Conservation (phyloP, 2,888 invertebrate species). For the Agrypnus murinus region DNA sequence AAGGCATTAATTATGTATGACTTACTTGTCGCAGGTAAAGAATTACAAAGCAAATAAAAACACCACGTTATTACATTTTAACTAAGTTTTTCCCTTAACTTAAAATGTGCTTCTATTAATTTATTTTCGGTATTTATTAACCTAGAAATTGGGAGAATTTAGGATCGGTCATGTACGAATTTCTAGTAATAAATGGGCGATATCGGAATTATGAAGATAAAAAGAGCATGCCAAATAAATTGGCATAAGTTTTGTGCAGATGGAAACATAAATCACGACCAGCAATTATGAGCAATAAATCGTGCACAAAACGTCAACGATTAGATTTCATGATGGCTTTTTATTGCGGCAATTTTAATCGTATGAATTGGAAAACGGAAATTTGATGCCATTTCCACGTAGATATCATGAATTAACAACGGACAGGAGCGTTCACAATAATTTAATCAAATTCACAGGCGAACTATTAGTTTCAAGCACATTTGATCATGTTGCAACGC, state of each 20-base stretch:
- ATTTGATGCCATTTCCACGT: constrained; percentile 45
- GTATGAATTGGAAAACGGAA: constrained; percentile 51
- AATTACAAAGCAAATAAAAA: background rate
- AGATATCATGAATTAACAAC: constrained; percentile 40
- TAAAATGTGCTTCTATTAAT: too few species aligned
- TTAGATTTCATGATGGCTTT: constrained; percentile 50
- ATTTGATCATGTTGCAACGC: constrained; percentile 12
- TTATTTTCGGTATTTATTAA: background rate
- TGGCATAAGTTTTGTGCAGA: constrained; percentile 43
- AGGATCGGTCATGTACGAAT: too few species aligned
- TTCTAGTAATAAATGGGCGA: constrained; percentile 9
- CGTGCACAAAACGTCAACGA: constrained; percentile 48
- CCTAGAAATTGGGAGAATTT: too few species aligned
- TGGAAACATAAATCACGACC: constrained; percentile 43
- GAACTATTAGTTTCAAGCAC: constrained; percentile 31
- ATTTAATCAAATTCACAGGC: constrained; percentile 34
- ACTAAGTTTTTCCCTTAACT: too few species aligned
- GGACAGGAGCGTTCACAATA: constrained; percentile 29
- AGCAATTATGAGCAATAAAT: constrained; percentile 50
- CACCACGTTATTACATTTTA: too few species aligned
- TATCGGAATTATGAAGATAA: constrained; percentile 28
- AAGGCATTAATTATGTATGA: background rate
- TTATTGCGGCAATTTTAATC: constrained; percentile 50
- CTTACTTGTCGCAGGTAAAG: background rate
- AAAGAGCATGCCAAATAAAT: constrained; percentile 40